A percentile compares a stretch with the other conserved stretches of the same genome.
These are phyloP conservation scores for Hydroisotoma schaefferi DNA, from an alignment of 2,888 invertebrate species.

Conservation along the genomic window DNA sequence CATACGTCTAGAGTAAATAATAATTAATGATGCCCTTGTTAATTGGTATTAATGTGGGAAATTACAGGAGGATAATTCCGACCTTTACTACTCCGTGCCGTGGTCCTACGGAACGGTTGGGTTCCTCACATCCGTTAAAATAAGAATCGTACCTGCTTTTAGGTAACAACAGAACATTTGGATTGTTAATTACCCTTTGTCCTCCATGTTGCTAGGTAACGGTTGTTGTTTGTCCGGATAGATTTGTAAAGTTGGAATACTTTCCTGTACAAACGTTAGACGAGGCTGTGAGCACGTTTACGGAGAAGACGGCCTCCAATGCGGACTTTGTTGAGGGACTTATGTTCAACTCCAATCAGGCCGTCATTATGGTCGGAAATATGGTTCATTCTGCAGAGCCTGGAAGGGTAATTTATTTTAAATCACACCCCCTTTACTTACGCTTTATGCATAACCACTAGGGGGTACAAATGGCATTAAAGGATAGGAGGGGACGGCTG, in stretches of 20 bases:
- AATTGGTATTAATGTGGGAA: background rate
- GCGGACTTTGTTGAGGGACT: constrained; percentile 77
- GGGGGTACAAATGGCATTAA: too few relatives aligned
- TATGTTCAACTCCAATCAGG: constrained; percentile 62
- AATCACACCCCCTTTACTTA: constrained; percentile 20
- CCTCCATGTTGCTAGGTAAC: background rate
- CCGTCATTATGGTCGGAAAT: constrained; percentile 72
- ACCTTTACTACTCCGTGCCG: constrained; percentile 72
- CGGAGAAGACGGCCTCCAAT: constrained; percentile 56
- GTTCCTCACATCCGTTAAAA: constrained; percentile 71
- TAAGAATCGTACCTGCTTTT: constrained; percentile 70
- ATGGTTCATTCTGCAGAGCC: constrained; percentile 63
- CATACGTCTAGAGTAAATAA: too few relatives aligned
- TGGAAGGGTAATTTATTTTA: constrained; percentile 61
- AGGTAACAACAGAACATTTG: constrained; percentile 51
- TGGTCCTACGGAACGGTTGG: constrained; percentile 85
- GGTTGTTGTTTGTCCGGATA: constrained; percentile 49
- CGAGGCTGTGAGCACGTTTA: constrained; percentile 58
- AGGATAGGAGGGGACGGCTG: too few relatives aligned
- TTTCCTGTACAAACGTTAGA: constrained; percentile 60
- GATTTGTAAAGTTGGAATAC: constrained; percentile 66
- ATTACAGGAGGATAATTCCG: constrained; percentile 63
- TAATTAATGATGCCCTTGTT: too few relatives aligned
- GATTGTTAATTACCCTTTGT: background rate
- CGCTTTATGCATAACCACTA: background rate